Base-by-base conservation (phyloP, 2,888 invertebrate genomes). In the Zhengitettix transpicula region DNA sequence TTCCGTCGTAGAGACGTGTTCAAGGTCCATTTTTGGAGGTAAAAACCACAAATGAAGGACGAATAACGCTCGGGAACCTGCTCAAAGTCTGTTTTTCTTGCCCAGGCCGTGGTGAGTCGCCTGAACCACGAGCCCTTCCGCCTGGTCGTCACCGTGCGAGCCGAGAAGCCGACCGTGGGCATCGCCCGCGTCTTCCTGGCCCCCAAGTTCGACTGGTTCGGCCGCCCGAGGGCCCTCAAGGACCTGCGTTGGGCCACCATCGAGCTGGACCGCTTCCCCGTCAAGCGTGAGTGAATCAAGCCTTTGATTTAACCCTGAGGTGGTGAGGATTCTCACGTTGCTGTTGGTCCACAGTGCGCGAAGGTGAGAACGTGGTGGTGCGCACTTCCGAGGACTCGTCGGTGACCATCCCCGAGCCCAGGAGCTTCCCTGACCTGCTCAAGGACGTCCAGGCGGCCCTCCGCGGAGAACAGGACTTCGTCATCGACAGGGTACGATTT, bases 101-200 rank as follows among this genome's bases (percentile, higher is more conserved):
- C n/a, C 14, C 52, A 61, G 60, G 66, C 64, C 17, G 61, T 64
- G 47, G 67, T 69, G 17, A 65, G 64, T 16, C 65, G 67, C 40
- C 63, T 68, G 17, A 66, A 67, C 64, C 68, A 68, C 62, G 63
- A 68, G 54, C 64, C 66, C 40, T 68, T 67, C 62, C 63, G 58
- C 57, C 63, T 64, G 63, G 63, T 62, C 17, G 61, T 66, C 59
- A 65, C 64, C 17, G 65, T 66, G 54, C 60, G 64, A 51, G 65
- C 65, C 58, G 64, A 65, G 40, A 61, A 61, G 44, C 64, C 62
- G 14, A 62, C 62, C 14, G 59, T 56, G 10, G 67, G 61, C 11
- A 64, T 66, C 28, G 66, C 66, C 42, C 60, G 68, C 8, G 63
- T 68, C 40, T 68, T 65, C 65, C 57, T 68, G 54, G 61, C 65